Percentiles rank a stretch among this genome's conserved stretches.
Evolutionary conservation across 2,113 vertebrate genomes (phyloP).

Genomic region (Tonatia bakeri): DNA sequence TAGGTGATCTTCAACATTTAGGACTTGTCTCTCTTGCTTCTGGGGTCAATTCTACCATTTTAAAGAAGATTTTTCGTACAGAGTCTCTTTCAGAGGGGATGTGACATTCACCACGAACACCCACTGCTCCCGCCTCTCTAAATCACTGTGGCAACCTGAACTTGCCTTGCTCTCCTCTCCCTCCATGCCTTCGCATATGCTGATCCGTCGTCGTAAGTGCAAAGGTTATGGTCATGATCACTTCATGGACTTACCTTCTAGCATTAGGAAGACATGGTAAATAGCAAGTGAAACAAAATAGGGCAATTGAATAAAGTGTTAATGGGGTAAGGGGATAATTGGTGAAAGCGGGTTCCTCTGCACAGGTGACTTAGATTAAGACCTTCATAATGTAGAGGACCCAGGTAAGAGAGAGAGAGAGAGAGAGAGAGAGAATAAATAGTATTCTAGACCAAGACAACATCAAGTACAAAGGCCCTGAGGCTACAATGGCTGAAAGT

Average conservation of each 20-base stretch:
- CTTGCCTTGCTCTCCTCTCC: neutral
- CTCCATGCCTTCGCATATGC: neutral
- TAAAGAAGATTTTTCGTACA: neutral
- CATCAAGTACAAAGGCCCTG: neutral
- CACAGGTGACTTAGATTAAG: neutral
- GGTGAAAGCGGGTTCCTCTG: neutral
- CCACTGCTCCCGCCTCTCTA: no score
- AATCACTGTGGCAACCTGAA: neutral
- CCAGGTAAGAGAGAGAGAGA: neutral
- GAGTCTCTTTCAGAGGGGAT: neutral
- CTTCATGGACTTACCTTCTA: neutral
- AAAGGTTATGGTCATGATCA: neutral
- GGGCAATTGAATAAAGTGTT: neutral
- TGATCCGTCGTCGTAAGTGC: neutral
- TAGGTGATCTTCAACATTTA: neutral
- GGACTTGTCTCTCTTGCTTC: neutral
- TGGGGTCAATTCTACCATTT: neutral
- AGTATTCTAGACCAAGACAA: neutral
- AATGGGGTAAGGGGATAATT: neutral
- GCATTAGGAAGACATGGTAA: neutral
- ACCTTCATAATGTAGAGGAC: neutral
- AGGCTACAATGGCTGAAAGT: neutral
- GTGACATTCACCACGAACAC: neutral
- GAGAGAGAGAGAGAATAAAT: neutral
- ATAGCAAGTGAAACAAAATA: neutral